Conservation (phyloP, 2,797 vertebrate species). For the Anguilla obscura region DNA sequence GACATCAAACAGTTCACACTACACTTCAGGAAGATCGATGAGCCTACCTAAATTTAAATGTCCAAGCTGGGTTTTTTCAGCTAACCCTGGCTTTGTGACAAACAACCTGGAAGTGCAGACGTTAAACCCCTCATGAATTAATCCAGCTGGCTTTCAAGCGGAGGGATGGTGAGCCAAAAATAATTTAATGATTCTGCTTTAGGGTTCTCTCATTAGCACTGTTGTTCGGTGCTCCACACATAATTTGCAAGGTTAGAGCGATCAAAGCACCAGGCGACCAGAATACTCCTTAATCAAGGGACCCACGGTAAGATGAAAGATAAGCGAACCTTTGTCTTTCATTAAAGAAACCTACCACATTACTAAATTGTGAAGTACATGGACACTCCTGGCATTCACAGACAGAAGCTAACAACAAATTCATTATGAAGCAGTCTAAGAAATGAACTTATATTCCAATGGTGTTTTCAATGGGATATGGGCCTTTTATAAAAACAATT, state of each 20-base stretch:
- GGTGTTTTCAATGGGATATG: neutral
- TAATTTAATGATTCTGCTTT: neutral
- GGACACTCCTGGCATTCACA: neutral
- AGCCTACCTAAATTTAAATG: neutral
- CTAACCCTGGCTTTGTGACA: neutral
- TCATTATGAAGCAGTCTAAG: neutral
- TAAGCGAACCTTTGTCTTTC: neutral
- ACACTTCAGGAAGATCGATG: neutral
- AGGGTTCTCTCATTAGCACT: neutral
- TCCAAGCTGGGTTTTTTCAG: neutral
- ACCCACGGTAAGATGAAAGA: neutral
- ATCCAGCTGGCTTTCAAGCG: neutral
- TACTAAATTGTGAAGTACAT: neutral
- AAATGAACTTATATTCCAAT: neutral
- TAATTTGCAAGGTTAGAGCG: constrained; percentile 10
- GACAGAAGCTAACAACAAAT: neutral
- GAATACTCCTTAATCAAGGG: neutral
- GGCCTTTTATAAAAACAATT: too few relatives aligned
- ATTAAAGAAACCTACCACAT: neutral
- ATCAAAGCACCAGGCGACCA: neutral
- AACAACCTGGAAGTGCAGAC: neutral
- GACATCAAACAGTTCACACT: neutral
- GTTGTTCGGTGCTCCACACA: neutral
- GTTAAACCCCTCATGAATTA: neutral
- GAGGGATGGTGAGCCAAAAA: neutral